A percentile compares a stretch with the other conserved stretches of the same genome.
Conservation (phyloP, 2,888 invertebrate species). For the Salpingus planirostris region DNA sequence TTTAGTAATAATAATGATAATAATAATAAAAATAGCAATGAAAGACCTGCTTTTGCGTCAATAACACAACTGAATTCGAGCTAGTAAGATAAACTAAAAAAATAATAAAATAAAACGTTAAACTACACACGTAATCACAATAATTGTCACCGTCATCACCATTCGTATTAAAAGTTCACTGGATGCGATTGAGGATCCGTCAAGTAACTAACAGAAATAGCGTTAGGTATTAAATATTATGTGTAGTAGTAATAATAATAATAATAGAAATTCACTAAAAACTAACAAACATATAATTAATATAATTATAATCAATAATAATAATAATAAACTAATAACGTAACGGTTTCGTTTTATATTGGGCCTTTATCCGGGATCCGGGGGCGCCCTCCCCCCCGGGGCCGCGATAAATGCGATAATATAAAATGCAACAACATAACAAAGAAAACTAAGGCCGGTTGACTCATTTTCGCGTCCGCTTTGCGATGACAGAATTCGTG, state of each 20-base stretch:
- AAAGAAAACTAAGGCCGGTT: conserved; percentile 33
- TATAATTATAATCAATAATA: too few relatives aligned
- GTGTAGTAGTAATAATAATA: too few relatives aligned
- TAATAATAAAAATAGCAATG: conserved; percentile 1
- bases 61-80: conserved; percentile 32
- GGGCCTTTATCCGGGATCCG: conserved; percentile 26
- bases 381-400: conserved; percentile 13
- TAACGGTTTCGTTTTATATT: conserved; percentile 37
- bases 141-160: too few relatives aligned
- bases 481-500: too few relatives aligned
- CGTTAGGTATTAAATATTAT: too few relatives aligned
- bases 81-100: conserved; percentile 30
- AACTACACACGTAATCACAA: conserved; percentile 33
- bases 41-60: conserved; percentile 26
- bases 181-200: too few relatives aligned
- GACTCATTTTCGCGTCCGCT: too few relatives aligned
- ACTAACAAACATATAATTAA: conserved; percentile 43
- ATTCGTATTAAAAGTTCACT: too few relatives aligned
- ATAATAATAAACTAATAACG: conserved; percentile 36
- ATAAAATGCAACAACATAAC: conserved; percentile 43
- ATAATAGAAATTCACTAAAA: conserved; percentile 38
- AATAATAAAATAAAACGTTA: too few relatives aligned
- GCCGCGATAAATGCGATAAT: conserved; percentile 31
- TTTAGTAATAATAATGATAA: conserved; percentile 14
- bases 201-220: too few relatives aligned